Percentiles rank a stretch among this genome's conserved stretches.
These are phyloP conservation scores for Mnemiopsis leidyi DNA, from an alignment of 37 sponge, comb jelly and placozoan genomes.

Conservation along the genomic window DNA sequence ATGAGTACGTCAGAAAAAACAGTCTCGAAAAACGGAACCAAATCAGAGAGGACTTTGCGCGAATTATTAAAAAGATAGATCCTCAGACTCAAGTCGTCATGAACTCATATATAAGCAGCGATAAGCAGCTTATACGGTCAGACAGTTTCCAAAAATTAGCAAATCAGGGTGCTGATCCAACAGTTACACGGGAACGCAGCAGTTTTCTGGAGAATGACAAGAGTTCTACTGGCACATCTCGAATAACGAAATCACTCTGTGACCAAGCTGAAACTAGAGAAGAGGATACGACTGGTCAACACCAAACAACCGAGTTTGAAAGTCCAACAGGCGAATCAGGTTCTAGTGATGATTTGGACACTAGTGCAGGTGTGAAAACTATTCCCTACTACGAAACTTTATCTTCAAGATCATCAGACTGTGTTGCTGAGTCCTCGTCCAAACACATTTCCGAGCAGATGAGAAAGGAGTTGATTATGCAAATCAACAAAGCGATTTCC, in stretches of 20 bases:
- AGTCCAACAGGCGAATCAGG: not conserved
- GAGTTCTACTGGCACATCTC: not conserved
- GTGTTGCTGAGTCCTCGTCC: not conserved
- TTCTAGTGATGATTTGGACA: not conserved
- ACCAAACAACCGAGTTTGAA: not conserved
- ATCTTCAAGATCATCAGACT: not conserved
- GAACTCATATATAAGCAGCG: not conserved
- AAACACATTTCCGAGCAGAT: not conserved
- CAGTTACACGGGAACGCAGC: not conserved
- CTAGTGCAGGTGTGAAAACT: slow-evolving; percentile 34
- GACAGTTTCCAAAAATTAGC: too few species aligned
- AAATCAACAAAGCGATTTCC: not conserved
- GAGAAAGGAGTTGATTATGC: not conserved
- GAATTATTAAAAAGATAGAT: not conserved
- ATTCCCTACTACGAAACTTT: not conserved
- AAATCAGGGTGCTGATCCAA: not conserved
- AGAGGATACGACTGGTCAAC: not conserved
- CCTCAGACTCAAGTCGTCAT: not conserved
- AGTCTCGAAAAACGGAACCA: not conserved
- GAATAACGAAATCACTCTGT: not conserved
- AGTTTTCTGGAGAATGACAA: not conserved
- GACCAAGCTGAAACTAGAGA: not conserved
- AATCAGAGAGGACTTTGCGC: slow-evolving; percentile 28
- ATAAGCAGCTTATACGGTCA: not conserved
- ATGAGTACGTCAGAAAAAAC: not conserved